Evolutionary conservation across 2,888 invertebrate species (phyloP).

Genomic region (Oscheius sp.): DNA sequence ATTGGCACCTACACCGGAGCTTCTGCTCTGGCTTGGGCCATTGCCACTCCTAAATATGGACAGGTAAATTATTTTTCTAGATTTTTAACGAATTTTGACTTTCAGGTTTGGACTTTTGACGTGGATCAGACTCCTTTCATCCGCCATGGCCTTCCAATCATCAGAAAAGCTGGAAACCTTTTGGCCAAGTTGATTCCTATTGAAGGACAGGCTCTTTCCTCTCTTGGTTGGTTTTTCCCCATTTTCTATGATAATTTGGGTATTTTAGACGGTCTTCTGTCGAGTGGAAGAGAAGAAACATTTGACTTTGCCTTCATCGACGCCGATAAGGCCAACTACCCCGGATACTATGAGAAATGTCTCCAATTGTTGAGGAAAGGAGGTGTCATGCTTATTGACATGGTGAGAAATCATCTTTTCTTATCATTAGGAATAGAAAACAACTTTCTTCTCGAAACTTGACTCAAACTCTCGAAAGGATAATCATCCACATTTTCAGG

Average conservation of each 20-base stretch:
- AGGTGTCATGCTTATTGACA: slow-evolving; percentile 75
- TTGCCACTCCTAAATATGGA: slow-evolving; percentile 74
- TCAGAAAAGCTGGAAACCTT: slow-evolving; percentile 45
- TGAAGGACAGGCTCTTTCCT: slow-evolving; percentile 48
- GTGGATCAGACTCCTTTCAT: slow-evolving; percentile 45
- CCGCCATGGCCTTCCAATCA: slow-evolving; percentile 47
- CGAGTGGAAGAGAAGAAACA: slow-evolving; percentile 54
- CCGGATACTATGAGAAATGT: slow-evolving; percentile 74
- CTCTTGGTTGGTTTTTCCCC: slow-evolving; percentile 34
- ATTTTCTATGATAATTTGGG: too few species aligned
- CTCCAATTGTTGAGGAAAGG: slow-evolving; percentile 73
- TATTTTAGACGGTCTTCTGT: too few species aligned
- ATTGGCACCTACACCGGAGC: slow-evolving; percentile 74
- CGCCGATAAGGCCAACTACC: slow-evolving; percentile 74
- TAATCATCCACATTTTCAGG: too few species aligned
- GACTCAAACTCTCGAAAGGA: too few species aligned
- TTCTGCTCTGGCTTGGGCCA: slow-evolving; percentile 74
- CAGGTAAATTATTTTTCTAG: slow-evolving; percentile 39
- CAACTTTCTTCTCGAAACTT: too few species aligned
- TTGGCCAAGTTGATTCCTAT: slow-evolving; percentile 46
- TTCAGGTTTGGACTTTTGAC: slow-evolving; percentile 46
- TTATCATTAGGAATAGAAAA: too few species aligned
- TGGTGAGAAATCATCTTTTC: slow-evolving; percentile 63
- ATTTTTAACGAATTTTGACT: too few species aligned
- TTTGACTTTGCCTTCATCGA: slow-evolving; percentile 71